Conservation (phyloP, 2,888 invertebrate genomes). For the Leptinotarsa peninsularis region DNA sequence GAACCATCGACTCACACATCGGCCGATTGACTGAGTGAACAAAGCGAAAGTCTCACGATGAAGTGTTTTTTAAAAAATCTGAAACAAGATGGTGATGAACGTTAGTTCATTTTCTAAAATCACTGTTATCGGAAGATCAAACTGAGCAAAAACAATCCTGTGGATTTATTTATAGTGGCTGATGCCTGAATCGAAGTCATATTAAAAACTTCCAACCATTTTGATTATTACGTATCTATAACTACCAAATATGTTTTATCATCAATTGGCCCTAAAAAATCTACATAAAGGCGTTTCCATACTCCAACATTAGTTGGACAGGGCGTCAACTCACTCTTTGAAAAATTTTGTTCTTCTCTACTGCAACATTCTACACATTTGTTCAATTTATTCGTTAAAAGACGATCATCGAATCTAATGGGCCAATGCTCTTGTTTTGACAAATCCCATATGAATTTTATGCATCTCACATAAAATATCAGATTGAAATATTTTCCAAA, state of each 20-base stretch:
- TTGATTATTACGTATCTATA: conserved; percentile 1
- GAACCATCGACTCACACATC: no score
- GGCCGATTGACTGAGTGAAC: no score
- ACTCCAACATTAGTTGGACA: not conserved
- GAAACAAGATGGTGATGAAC: no score
- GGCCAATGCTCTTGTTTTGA: not conserved
- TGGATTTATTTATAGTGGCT: no score
- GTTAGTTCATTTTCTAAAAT: no score
- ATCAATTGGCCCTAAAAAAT: conserved; percentile 2
- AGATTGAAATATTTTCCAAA: not conserved
- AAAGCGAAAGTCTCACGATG: no score
- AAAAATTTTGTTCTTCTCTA: not conserved
- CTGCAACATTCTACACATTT: not conserved
- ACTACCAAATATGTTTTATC: not conserved
- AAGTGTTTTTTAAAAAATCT: no score
- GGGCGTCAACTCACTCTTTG: not conserved
- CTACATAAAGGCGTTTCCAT: not conserved
- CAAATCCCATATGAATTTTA: not conserved
- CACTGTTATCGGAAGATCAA: no score
- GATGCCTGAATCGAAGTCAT: not conserved
- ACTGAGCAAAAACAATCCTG: no score
- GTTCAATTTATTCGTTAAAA: not conserved
- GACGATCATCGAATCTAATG: not conserved
- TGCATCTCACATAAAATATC: not conserved
- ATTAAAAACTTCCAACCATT: not conserved